Evolutionary conservation across 2,888 invertebrate genomes (phyloP), one percentile per base, ranked within the genome.

Genomic region (Belgica antarctica): DNA sequence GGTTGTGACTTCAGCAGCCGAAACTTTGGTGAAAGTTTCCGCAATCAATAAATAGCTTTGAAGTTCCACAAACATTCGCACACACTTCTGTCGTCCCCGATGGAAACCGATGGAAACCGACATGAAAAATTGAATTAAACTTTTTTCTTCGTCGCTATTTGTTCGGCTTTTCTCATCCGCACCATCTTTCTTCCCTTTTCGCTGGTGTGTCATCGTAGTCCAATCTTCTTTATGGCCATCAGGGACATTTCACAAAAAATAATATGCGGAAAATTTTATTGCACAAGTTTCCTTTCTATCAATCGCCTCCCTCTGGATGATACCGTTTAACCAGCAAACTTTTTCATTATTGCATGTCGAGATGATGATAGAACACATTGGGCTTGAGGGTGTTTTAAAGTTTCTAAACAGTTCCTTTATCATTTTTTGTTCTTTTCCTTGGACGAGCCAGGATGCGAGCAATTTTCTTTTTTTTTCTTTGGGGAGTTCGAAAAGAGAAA

Each of bases 111-210:
- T 7, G 15, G 15, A 47, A 47, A n/a, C 47, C 61, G 62, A 62
- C 62, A 15, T 62, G 62, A 62, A 62, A 62, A 62, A 62, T 62
- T 62, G 62, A 62, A 62, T 62, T 34, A 59, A 59, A 59, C 59
- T 59, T 59, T 25, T 52, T 24, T 24, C 1, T 27, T 59, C n/a
- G 19, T 52, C 4, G 12, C 7, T 46, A 4, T 46, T 12, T 3
- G 12, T 46, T 15, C 7, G 15, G 7, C 12, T 7, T 17, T 15
- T 46, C 4, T 15, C 15, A 4, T n/a, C n/a, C n/a, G n/a, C n/a
- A n/a, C n/a, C n/a, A n/a, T n/a, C 46, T 52, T 24, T 8, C 12
- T 5, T 52, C 52, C 4, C 2, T 15, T 5, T 4, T 59, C 25
- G 19, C 59, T 27, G 59, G n/a, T 59, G 12, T 59, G 5, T 59